Conservation (phyloP, 2,113 vertebrate species). For the Mus spicilegus region DNA sequence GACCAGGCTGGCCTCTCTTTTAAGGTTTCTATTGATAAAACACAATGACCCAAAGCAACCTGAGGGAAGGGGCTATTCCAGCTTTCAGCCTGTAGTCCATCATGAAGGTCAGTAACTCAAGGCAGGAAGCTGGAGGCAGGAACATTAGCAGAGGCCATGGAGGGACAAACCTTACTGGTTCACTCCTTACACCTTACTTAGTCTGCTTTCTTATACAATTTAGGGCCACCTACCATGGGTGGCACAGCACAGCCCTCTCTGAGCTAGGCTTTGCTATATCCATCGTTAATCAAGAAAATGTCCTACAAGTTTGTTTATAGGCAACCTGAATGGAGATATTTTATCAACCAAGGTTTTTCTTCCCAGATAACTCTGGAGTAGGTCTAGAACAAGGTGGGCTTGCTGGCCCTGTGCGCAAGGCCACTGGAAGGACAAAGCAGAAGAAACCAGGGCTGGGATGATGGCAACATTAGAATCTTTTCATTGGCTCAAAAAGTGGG, state of each 20-base stretch:
- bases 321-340: not conserved
- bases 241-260: too few species aligned
- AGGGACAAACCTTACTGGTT: not conserved
- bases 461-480: accelerated
- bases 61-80: not conserved
- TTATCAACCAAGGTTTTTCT: not conserved
- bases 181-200: not conserved
- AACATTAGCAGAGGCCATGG: not conserved
- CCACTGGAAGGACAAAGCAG: not conserved
- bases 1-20: too few species aligned
- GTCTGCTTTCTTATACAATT: not conserved
- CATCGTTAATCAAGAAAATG: not conserved
- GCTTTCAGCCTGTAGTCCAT: not conserved
- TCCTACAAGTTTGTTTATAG: not conserved
- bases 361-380: not conserved
- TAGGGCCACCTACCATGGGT: too few species aligned
- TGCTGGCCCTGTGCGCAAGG: too few species aligned
- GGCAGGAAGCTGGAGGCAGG: not conserved
- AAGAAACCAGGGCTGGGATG: too few species aligned
- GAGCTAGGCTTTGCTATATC: not conserved
- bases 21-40: not conserved
- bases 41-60: not conserved
- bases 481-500: accelerated
- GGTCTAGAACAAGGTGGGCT: not conserved
- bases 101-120: not conserved